Evolutionary conservation across 2,888 invertebrate genomes (phyloP), one percentile per base, ranked within the genome.

Genomic region (Cryptus armator): DNA sequence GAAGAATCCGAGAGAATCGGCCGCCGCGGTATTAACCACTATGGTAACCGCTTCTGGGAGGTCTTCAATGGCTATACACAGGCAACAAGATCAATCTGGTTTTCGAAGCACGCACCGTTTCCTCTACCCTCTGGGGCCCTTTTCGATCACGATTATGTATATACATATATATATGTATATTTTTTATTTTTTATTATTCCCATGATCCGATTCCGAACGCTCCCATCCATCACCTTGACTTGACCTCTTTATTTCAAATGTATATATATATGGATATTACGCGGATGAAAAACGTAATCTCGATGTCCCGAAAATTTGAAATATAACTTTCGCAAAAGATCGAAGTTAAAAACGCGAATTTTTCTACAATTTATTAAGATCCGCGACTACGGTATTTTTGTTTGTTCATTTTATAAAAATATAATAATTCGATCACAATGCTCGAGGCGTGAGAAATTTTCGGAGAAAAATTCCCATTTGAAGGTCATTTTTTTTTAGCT

Each of bases 41-140:
- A 32, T 59, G 80, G 77, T 67, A 80, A 81, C 72, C 74, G 29
- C 80, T 85, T 79, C 86, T 86, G 86, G 86, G 85, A 71, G 86
- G 86, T 85, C 86, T 81, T 66, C 59, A n/a, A 62, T n/a, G 32
- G 59, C 62, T 7, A 29, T 62, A n/a, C 53, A 16, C 16, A 37
- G 66, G 59, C 79, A 24, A 74, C 56, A 62, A 85, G 78, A 85
- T 82, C 81, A 78, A 82, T 85, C 74, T 78, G 56, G 84, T 75
- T 79, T 79, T 82, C 81, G 81, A 78, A 68, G 68, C 84, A 81
- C 81, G 74, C 56, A 59, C 72, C 19, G 72, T 24, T 44, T 51
- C 32, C 48, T 32, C 64, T 46, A 53, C 44, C 56, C 68, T 29
- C 14, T 44, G 56, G 71, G 71, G 64, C 70, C 75, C 76, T 81